Percentiles rank a stretch among this genome's conserved stretches.
These are phyloP conservation scores for Chromoteleia sp. DNA, from an alignment of 2,888 invertebrate genomes.

Conservation along the genomic window DNA sequence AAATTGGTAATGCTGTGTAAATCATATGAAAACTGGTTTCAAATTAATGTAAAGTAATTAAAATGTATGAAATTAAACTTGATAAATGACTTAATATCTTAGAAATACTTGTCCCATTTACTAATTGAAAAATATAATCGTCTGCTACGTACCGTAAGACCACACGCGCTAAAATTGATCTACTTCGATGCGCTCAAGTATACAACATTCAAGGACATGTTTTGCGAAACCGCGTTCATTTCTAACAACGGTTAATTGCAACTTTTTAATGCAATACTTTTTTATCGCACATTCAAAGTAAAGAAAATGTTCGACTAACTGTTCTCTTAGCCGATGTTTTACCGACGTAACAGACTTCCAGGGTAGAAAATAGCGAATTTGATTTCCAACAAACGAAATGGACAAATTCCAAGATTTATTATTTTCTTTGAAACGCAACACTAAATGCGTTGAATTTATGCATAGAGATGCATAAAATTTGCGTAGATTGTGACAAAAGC, in stretches of 20 bases:
- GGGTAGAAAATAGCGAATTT: constrained; percentile 17
- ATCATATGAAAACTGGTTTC: constrained; percentile 20
- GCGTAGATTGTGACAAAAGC: constrained; percentile 13
- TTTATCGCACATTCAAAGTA: constrained; percentile 1
- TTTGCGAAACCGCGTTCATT: constrained; percentile 21
- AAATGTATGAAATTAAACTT: constrained; percentile 8
- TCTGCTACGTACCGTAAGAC: constrained; percentile 20
- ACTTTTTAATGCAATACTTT: constrained; percentile 1
- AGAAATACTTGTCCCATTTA: constrained; percentile 32
- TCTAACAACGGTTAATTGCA: constrained; percentile 31
- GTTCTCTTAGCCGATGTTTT: constrained; percentile 10
- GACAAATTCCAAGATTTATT: constrained; percentile 37
- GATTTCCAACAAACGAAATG: constrained; percentile 19
- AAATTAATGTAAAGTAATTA: constrained; percentile 13
- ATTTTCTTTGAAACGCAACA: constrained; percentile 19
- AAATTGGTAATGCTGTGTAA: constrained; percentile 12
- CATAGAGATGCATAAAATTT: constrained; percentile 38
- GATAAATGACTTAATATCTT: constrained; percentile 38
- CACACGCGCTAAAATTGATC: constrained; percentile 45
- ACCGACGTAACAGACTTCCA: constrained; percentile 20
- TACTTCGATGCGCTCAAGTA: constrained; percentile 10
- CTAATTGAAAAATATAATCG: constrained; percentile 15
- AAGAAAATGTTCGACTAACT: constrained; percentile 3
- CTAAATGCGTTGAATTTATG: constrained; percentile 17
- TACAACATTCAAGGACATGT: constrained; percentile 29